Conservation (phyloP, 2,797 vertebrate species). For the Lateolabrax maculatus region DNA sequence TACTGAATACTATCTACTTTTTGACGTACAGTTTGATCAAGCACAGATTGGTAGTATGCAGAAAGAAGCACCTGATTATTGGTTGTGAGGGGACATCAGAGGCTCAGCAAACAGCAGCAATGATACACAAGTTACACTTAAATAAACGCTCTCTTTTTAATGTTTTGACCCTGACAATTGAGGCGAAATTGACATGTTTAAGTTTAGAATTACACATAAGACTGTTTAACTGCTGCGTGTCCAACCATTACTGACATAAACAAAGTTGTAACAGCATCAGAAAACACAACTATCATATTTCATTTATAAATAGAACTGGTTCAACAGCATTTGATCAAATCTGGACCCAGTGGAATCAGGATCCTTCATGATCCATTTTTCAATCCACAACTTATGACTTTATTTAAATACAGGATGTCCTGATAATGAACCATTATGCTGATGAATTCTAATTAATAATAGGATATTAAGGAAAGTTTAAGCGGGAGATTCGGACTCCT, state of each 20-base stretch:
- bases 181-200: not conserved
- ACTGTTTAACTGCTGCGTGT: not conserved
- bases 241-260: not conserved
- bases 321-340: too few relatives aligned
- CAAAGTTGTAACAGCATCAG: too few relatives aligned
- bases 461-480: not conserved
- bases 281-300: too few relatives aligned
- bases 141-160: not conserved
- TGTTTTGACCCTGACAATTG: not conserved
- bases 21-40: not conserved
- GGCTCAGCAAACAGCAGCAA: constrained; percentile 46
- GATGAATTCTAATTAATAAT: not conserved
- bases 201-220: too few relatives aligned
- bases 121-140: not conserved
- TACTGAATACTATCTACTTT: not conserved
- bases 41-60: constrained; percentile 46
- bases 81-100: constrained; percentile 67
- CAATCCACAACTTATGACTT: not conserved
- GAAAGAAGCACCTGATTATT: constrained; percentile 12
- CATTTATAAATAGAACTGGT: too few relatives aligned
- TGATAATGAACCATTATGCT: not conserved
- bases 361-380: too few relatives aligned
- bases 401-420: too few relatives aligned
- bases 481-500: too few relatives aligned
- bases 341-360: too few relatives aligned